Evolutionary conservation across 2,888 invertebrate species (phyloP).

Genomic region (Harpalus rubripes): DNA sequence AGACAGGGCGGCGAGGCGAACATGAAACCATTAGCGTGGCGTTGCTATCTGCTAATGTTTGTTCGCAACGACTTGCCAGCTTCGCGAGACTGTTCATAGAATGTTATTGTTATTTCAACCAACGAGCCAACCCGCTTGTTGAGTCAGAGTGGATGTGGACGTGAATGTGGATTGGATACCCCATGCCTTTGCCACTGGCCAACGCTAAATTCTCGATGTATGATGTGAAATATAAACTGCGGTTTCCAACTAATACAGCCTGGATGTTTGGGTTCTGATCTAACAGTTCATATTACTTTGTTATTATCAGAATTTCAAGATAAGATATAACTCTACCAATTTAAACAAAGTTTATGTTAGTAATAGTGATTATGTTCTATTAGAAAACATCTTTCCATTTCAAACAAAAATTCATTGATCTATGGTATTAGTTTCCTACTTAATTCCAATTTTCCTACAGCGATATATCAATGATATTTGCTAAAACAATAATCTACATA

Average conservation of each 20-base stretch:
- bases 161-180: not conserved
- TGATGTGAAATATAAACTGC: constrained; percentile 42
- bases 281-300: not conserved
- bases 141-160: constrained; percentile 1
- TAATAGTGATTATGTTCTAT: not conserved
- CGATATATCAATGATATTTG: not conserved
- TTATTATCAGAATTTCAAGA: not conserved
- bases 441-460: not conserved
- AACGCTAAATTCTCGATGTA: constrained; percentile 37
- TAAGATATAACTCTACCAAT: not conserved
- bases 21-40: constrained; percentile 57
- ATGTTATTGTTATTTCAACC: constrained; percentile 63
- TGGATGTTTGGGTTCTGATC: constrained; percentile 22
- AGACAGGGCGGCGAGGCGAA: constrained; percentile 14
- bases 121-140: constrained; percentile 23
- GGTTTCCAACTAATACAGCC: constrained; percentile 27
- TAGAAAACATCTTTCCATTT: not conserved
- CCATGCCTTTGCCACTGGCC: not conserved
- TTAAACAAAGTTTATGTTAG: not conserved
- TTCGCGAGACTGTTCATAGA: constrained; percentile 53
- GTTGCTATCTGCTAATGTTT: constrained; percentile 64
- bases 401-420: not conserved
- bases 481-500: no score
- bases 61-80: constrained; percentile 62
- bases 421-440: not conserved